Percentiles rank a stretch among this genome's conserved stretches.
These are phyloP conservation scores for Tetrax tetrax DNA, from an alignment of 2,113 vertebrate species.

Conservation along the genomic window DNA sequence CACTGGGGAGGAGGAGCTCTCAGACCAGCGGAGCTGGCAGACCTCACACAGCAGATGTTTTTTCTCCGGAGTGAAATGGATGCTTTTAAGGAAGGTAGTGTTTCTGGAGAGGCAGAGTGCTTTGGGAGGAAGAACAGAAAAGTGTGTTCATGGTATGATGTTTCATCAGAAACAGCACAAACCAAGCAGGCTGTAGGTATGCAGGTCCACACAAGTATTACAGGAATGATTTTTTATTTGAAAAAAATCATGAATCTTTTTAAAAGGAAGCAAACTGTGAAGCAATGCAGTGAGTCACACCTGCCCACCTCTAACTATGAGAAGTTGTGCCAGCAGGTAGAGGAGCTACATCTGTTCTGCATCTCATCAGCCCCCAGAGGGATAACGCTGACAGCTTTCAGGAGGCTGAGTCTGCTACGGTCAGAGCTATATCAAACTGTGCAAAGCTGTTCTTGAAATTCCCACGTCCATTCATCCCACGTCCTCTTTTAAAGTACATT, in stretches of 20 bases:
- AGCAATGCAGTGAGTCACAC: background rate
- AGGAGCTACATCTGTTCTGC: background rate
- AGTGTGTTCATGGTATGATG: rapidly evolving
- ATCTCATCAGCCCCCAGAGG: background rate
- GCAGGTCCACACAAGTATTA: background rate
- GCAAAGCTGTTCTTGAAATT: background rate
- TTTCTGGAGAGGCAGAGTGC: background rate
- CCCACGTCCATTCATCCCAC: background rate
- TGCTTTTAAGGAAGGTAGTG: background rate
- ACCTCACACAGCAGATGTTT: background rate
- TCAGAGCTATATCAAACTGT: background rate
- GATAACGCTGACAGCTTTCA: background rate
- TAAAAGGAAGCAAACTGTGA: background rate
- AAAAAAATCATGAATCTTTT: background rate
- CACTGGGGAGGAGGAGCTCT: background rate
- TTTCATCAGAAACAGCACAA: background rate
- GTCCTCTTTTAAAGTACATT: background rate
- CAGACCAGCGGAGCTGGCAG: background rate
- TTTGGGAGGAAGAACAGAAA: background rate
- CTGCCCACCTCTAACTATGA: background rate
- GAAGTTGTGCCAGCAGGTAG: background rate
- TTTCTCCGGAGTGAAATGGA: background rate
- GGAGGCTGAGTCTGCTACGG: background rate
- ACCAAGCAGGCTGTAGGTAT: background rate
- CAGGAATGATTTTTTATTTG: background rate